Evolutionary conservation across 1,140 invertebrate species (phyloP).

Genomic region (Drosophila sturtevanti): DNA sequence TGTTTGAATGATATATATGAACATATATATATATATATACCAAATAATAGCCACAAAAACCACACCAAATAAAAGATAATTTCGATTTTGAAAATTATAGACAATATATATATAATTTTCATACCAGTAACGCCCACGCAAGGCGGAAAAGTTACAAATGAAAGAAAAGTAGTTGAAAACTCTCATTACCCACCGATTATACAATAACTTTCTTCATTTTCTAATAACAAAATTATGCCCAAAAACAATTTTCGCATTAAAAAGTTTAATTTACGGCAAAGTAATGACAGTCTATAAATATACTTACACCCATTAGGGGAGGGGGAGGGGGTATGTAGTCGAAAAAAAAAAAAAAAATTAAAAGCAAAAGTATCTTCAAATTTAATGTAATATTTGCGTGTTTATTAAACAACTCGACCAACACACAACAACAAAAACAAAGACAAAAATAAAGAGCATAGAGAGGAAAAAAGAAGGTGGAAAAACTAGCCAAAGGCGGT

Average conservation of each 20-base stretch:
- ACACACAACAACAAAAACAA: constrained; percentile 14
- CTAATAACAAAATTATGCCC: constrained; percentile 69
- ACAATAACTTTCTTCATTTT: constrained; percentile 71
- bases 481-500: constrained; percentile 64
- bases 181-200: constrained; percentile 38
- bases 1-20: background rate
- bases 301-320: constrained; percentile 68
- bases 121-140: constrained; percentile 54
- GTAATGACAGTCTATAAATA: constrained; percentile 77
- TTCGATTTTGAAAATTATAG: constrained; percentile 66
- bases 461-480: constrained; percentile 22
- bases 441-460: background rate
- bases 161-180: background rate
- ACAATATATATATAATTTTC: constrained; percentile 26
- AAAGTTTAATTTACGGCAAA: constrained; percentile 78
- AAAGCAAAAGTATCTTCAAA: constrained; percentile 46
- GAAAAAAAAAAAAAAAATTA: constrained; percentile 30
- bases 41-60: constrained; percentile 37
- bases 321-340: constrained; percentile 17
- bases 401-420: constrained; percentile 70
- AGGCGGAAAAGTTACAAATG: constrained; percentile 57
- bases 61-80: constrained; percentile 30
- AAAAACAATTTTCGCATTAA: constrained; percentile 77
- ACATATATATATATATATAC: constrained; percentile 21
- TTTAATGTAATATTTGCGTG: constrained; percentile 79